Evolutionary conservation across 1,140 invertebrate species (phyloP).

Genomic region (Magallana gigas): DNA sequence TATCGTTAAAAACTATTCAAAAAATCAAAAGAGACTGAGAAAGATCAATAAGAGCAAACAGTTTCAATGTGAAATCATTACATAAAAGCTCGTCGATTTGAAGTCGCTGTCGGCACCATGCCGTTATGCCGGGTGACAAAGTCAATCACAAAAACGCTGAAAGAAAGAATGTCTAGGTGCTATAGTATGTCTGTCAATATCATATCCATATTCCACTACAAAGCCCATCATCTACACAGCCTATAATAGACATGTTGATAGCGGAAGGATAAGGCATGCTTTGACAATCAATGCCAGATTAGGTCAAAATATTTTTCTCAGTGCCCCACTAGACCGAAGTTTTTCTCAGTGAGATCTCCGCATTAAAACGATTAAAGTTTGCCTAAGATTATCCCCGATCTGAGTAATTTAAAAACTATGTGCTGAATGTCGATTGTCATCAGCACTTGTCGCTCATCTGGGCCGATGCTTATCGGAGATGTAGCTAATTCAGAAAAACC

Average conservation of each 20-base stretch:
- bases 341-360: background rate
- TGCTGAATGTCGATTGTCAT: conserved; percentile 25
- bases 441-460: conserved; percentile 17
- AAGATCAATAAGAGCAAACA: conserved; percentile 21
- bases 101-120: background rate
- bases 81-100: background rate
- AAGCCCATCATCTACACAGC: conserved; percentile 12
- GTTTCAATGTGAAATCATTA: conserved; percentile 26
- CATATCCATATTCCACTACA: conserved; percentile 21
- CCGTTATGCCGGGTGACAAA: background rate
- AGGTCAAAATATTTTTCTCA: background rate
- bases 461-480: conserved; percentile 21
- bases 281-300: conserved; percentile 25
- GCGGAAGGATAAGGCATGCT: background rate
- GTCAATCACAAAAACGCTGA: background rate
- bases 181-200: conserved; percentile 22
- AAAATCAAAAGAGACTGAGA: conserved; percentile 28
- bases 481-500: conserved; percentile 18
- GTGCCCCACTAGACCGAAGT: background rate
- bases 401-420: conserved; percentile 37
- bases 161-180: background rate
- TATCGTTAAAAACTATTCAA: conserved; percentile 11
- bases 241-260: conserved; percentile 11
- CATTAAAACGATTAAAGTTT: conserved; percentile 31
- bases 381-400: background rate